phyloP scores from a whole-genome alignment of 2,113 vertebrate genomes.

The Callipepla californica region DNA sequence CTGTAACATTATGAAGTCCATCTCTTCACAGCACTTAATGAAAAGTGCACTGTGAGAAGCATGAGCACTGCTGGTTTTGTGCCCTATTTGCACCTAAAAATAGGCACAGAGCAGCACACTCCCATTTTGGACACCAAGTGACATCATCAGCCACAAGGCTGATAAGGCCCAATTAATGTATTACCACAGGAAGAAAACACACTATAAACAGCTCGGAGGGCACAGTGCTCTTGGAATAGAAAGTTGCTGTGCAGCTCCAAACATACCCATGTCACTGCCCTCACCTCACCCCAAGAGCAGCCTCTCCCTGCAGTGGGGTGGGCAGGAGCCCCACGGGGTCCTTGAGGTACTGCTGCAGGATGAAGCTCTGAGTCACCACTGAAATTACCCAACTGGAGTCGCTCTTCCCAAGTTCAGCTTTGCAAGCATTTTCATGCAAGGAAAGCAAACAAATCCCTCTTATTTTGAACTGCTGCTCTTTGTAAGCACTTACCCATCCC shows the following conservation, averaged over 20 bases:
- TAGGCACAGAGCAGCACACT: not conserved
- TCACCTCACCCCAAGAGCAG: not conserved
- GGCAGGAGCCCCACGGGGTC: not conserved
- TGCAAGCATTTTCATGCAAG: not conserved
- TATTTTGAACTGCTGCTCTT: not conserved
- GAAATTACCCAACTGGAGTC: not conserved
- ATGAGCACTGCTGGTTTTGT: not conserved
- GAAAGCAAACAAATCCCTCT: not conserved
- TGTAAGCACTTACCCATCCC: not conserved
- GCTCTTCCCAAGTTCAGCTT: not conserved
- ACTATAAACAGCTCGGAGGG: not conserved
- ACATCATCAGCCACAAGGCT: not conserved
- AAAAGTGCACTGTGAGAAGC: not conserved
- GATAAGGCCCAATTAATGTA: constrained; percentile 11
- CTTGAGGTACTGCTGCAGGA: not conserved
- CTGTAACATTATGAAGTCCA: not conserved
- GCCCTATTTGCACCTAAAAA: not conserved
- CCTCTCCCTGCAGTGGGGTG: not conserved
- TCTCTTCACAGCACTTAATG: accelerated
- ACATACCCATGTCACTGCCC: not conserved
- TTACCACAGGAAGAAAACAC: not conserved
- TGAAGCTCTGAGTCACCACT: not conserved
- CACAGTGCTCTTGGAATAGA: not conserved
- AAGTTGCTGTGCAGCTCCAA: not conserved
- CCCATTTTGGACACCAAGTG: not conserved